Evolutionary conservation across 2,113 vertebrate species (phyloP).

Genomic region (Muntiacus reevesi): DNA sequence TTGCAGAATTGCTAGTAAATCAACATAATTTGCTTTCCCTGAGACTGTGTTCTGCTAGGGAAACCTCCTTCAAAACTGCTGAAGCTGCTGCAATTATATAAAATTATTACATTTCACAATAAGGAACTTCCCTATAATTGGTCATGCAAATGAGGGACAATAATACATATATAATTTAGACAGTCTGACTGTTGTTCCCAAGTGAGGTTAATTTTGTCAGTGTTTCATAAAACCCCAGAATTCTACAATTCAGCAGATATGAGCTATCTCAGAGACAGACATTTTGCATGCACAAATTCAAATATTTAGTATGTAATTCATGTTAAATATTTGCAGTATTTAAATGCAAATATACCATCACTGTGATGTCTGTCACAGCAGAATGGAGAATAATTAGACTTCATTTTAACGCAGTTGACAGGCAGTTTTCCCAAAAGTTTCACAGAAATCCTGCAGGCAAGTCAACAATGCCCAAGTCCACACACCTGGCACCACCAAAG

Average conservation of each 20-base stretch:
- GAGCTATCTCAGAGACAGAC: background rate
- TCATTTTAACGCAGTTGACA: background rate
- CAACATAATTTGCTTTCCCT: slow-evolving; percentile 71
- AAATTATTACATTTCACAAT: slow-evolving; percentile 61
- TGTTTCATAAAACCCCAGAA: slow-evolving; percentile 9
- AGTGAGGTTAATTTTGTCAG: slow-evolving; percentile 37
- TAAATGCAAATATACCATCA: slow-evolving; percentile 2
- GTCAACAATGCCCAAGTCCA: background rate
- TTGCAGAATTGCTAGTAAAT: slow-evolving; percentile 69
- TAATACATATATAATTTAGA: slow-evolving; percentile 33
- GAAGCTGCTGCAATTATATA: slow-evolving; percentile 57
- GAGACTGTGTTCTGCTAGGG: slow-evolving; percentile 37
- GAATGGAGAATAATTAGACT: background rate
- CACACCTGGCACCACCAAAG: background rate
- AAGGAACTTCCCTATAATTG: slow-evolving; percentile 55
- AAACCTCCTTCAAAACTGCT: slow-evolving; percentile 60
- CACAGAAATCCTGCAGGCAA: background rate
- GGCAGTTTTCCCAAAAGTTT: background rate
- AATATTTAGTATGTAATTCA: background rate
- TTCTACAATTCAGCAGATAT: slow-evolving; percentile 41
- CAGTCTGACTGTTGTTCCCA: background rate
- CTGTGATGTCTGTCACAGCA: background rate
- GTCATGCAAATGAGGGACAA: slow-evolving; percentile 39
- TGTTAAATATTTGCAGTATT: slow-evolving; percentile 38
- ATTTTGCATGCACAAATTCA: background rate